Evolutionary conservation across 1,140 invertebrate genomes (phyloP).

Genomic region (Pemphigus obesinymphae): DNA sequence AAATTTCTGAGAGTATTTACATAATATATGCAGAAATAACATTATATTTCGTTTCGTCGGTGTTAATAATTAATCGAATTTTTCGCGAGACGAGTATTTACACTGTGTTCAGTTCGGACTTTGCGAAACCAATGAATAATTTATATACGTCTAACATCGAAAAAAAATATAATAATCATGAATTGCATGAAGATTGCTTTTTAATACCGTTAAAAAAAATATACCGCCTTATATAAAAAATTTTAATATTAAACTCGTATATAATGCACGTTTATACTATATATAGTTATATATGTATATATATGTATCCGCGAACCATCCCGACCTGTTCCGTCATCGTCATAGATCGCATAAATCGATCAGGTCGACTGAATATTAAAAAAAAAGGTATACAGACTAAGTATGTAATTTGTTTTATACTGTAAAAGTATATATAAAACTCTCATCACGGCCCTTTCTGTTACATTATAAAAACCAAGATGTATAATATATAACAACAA

Average conservation of each 20-base stretch:
- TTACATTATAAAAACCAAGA: not conserved
- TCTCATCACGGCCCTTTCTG: not conserved
- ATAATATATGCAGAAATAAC: slow-evolving; percentile 3
- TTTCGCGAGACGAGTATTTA: not conserved
- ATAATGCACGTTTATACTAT: too few species aligned
- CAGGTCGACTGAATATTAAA: not conserved
- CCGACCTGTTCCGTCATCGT: too few species aligned
- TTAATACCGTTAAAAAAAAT: too few species aligned
- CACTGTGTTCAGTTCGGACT: not conserved
- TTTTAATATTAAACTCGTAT: too few species aligned
- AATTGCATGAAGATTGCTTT: too few species aligned
- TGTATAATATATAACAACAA: not conserved
- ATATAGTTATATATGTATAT: too few species aligned
- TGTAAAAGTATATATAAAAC: too few species aligned
- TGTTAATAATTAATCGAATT: slow-evolving; percentile 13
- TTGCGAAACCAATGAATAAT: slow-evolving; percentile 1
- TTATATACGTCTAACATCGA: not conserved
- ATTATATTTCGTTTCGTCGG: not conserved
- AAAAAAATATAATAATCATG: too few species aligned
- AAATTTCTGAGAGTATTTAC: not conserved
- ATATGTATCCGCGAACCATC: too few species aligned
- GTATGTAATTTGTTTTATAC: not conserved
- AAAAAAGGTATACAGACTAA: not conserved
- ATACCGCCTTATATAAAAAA: too few species aligned
- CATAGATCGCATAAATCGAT: not conserved